Percentiles rank a stretch among this genome's conserved stretches.
phyloP scores from a whole-genome alignment of 2,888 invertebrate species.

The Lottia gigantea region DNA sequence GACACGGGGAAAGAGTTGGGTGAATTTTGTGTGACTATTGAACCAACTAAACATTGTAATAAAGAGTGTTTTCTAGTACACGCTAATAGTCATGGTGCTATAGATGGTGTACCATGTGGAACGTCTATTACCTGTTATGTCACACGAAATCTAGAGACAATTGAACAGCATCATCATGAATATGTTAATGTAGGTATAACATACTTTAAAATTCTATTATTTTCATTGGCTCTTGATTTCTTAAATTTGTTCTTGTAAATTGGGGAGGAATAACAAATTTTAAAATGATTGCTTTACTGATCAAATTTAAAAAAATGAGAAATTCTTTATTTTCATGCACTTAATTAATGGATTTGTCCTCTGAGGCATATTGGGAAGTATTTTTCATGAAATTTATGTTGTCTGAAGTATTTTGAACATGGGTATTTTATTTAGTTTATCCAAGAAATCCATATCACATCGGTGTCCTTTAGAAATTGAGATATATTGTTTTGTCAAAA shows the following conservation, averaged over 20 bases:
- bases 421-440: no score
- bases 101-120: conserved; percentile 68
- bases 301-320: no score
- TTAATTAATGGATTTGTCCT: no score
- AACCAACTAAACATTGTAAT: conserved; percentile 53
- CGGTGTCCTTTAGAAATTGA: no score
- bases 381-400: no score
- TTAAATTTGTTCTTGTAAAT: not conserved
- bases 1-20: conserved; percentile 67
- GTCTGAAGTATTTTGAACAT: no score
- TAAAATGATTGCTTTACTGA: not conserved
- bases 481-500: no score
- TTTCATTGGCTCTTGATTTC: conserved; percentile 3
- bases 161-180: conserved; percentile 69
- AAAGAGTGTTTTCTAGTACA: conserved; percentile 65
- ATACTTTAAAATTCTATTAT: not conserved
- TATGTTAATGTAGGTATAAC: conserved; percentile 63
- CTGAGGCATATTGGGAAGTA: no score
- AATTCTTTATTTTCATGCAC: no score
- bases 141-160: conserved; percentile 60
- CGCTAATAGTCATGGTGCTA: conserved; percentile 67
- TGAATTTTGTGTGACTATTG: conserved; percentile 63
- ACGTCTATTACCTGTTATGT: conserved; percentile 67
- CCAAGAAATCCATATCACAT: no score
- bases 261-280: not conserved